These are phyloP conservation scores for Archilochus colubris DNA, from an alignment of 2,113 vertebrate species.

Conservation along the genomic window DNA sequence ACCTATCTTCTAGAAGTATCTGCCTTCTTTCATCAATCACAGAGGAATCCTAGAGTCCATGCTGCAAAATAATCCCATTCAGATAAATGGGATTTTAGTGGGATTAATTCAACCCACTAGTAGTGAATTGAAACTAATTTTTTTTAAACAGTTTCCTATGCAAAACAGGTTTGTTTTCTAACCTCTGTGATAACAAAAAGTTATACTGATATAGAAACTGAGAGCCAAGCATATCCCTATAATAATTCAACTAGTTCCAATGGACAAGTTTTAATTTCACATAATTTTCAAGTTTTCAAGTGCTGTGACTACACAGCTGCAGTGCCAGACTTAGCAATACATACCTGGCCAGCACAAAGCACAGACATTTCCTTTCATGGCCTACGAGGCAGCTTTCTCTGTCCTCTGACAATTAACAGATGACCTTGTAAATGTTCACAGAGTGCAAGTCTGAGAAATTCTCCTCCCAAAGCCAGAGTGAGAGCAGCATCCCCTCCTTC, in stretches of 20 bases:
- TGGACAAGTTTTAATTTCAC: not conserved
- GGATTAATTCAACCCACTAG: not conserved
- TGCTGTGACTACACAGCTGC: not conserved
- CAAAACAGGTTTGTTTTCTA: not conserved
- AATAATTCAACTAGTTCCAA: not conserved
- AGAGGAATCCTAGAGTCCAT: not conserved
- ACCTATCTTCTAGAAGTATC: not conserved
- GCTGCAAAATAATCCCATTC: not conserved
- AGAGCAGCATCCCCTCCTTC: not conserved
- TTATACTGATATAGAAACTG: not conserved
- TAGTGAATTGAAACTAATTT: not conserved
- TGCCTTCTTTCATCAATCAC: not conserved
- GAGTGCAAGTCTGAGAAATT: not conserved
- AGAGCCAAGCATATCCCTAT: not conserved
- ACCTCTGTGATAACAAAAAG: not conserved
- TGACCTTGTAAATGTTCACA: not conserved
- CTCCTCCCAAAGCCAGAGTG: not conserved
- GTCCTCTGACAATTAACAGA: conserved; percentile 24
- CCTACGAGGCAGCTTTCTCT: not conserved
- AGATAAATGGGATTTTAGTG: not conserved
- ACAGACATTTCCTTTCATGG: conserved; percentile 53
- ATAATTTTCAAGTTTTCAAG: not conserved
- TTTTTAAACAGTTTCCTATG: not conserved
- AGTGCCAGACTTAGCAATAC: not conserved
- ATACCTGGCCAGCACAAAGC: not conserved